Percentiles rank a stretch among this genome's conserved stretches.
phyloP scores from a whole-genome alignment of 2,797 vertebrate species.

The Urocyon cinereoargenteus region DNA sequence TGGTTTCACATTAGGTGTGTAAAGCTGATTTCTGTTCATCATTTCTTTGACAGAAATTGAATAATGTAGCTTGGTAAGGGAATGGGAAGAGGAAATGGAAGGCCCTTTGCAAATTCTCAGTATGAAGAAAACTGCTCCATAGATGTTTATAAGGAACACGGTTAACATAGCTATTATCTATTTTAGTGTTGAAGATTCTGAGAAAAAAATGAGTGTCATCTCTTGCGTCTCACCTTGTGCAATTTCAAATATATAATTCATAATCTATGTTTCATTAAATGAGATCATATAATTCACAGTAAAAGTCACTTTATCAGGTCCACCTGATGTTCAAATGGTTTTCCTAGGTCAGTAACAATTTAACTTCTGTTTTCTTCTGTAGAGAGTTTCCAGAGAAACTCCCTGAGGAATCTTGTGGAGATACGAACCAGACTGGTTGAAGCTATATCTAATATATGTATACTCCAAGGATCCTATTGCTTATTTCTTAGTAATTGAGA shows the following conservation, averaged over 20 bases:
- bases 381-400: background rate
- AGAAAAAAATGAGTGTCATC: background rate
- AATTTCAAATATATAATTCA: background rate
- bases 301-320: slow-evolving; percentile 69
- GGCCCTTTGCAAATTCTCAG: background rate
- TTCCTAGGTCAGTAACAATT: slow-evolving; percentile 63
- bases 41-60: background rate
- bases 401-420: background rate
- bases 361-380: slow-evolving; percentile 3
- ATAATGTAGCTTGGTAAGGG: background rate
- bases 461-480: background rate
- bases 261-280: background rate
- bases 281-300: slow-evolving; percentile 41
- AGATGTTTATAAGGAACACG: background rate
- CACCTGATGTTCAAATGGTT: background rate
- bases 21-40: background rate
- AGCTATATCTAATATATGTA: background rate
- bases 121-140: background rate
- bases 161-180: background rate
- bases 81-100: background rate
- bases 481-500: background rate
- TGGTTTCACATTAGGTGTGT: background rate
- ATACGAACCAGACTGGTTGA: background rate
- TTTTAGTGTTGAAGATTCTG: background rate
- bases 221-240: background rate